Evolutionary conservation across 2,888 invertebrate genomes (phyloP).

Genomic region (Leptothorax acervorum): DNA sequence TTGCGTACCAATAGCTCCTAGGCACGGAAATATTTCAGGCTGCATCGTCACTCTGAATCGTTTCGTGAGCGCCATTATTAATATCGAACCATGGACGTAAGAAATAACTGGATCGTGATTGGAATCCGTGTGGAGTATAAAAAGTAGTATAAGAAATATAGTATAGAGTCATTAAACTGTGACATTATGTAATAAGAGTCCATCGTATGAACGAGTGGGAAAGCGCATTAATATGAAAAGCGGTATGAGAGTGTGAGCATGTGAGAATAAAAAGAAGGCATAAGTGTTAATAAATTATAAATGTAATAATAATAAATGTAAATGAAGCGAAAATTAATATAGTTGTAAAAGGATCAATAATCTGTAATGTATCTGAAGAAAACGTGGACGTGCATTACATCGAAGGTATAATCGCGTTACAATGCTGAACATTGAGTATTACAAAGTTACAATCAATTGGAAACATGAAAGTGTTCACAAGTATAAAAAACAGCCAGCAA

Average conservation of each 20-base stretch:
- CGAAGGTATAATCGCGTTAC: not conserved
- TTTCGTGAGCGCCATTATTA: not conserved
- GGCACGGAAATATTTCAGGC: not conserved
- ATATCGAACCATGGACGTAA: not conserved
- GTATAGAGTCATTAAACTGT: not conserved
- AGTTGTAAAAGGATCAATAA: not conserved
- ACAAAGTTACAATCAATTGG: not conserved
- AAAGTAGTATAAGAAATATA: not conserved
- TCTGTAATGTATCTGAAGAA: not conserved
- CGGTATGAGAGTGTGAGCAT: not conserved
- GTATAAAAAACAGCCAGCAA: not conserved
- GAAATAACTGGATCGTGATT: not conserved
- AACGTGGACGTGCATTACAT: not conserved
- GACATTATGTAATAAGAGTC: not conserved
- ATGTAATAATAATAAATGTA: not conserved
- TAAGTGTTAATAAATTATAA: not conserved
- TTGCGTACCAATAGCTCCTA: not conserved
- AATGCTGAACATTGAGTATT: not conserved
- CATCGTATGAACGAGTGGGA: not conserved
- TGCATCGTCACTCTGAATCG: not conserved
- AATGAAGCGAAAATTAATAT: not conserved
- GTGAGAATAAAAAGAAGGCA: not conserved
- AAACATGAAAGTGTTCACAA: not conserved
- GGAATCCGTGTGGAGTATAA: not conserved
- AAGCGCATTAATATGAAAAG: constrained; percentile 8